Conservation (phyloP, 2,113 vertebrate species). For the Sylvia atricapilla region DNA sequence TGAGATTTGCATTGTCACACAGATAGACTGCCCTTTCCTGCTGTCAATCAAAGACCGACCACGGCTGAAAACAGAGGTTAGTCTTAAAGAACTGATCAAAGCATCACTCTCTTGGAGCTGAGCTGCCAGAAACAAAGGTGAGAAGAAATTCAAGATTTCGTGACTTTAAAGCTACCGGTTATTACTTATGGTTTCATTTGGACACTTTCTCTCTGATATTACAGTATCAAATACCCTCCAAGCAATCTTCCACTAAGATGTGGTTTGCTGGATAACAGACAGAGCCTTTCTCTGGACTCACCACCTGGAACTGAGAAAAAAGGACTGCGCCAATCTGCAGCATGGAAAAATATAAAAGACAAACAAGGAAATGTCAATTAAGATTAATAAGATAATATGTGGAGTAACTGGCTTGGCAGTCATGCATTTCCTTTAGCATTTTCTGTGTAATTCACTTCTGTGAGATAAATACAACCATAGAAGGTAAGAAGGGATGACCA, state of each 20-base stretch:
- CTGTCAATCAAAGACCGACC: background rate
- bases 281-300: background rate
- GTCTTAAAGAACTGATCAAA: background rate
- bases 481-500: background rate
- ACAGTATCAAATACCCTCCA: background rate
- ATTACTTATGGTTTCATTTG: background rate
- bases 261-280: background rate
- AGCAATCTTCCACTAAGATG: background rate
- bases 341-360: background rate
- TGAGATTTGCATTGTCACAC: background rate
- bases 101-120: background rate
- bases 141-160: background rate
- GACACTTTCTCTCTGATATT: background rate
- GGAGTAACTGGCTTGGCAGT: background rate
- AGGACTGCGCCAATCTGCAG: background rate
- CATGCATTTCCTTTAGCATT: background rate
- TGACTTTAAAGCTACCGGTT: background rate
- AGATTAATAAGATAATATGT: constrained; percentile 8
- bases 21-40: background rate
- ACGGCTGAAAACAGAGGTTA: background rate
- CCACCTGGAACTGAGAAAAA: background rate
- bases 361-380: constrained; percentile 46
- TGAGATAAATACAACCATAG: background rate
- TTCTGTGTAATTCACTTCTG: background rate
- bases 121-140: background rate